These are phyloP conservation scores for Gonioctena quinquepunctata DNA, from an alignment of 1,140 invertebrate species.

Conservation along the genomic window DNA sequence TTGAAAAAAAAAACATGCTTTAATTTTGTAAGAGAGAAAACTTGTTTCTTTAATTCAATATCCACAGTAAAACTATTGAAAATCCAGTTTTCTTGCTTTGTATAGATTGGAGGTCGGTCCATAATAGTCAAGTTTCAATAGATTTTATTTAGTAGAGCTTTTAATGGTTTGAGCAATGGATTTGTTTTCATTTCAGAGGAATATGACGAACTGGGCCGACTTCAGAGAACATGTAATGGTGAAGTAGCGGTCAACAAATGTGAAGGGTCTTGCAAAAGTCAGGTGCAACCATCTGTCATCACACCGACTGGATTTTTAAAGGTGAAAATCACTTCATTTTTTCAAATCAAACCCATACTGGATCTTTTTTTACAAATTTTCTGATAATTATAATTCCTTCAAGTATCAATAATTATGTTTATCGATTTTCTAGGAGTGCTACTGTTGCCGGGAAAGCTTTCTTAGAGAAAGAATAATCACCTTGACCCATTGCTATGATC, in stretches of 20 bases:
- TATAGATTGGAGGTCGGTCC: neutral
- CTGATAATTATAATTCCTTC: too few relatives aligned
- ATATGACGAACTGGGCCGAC: conserved; percentile 77
- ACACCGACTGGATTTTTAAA: conserved; percentile 87
- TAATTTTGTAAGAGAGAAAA: too few relatives aligned
- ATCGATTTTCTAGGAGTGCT: conserved; percentile 74
- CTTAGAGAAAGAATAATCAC: conserved; percentile 79
- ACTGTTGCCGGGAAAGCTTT: conserved; percentile 86
- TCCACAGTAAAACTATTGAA: too few relatives aligned
- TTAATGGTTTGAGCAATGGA: neutral
- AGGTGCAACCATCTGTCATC: conserved; percentile 86
- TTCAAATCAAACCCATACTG: too few relatives aligned
- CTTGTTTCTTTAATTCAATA: too few relatives aligned
- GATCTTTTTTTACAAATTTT: too few relatives aligned
- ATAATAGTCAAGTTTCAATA: too few relatives aligned
- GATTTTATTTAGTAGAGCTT: too few relatives aligned
- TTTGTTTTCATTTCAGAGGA: conserved; percentile 69
- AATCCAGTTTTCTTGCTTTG: neutral
- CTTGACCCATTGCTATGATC: conserved; percentile 83
- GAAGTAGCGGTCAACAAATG: conserved; percentile 87
- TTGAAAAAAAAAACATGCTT: too few relatives aligned
- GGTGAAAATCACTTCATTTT: conserved; percentile 60
- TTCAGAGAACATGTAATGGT: conserved; percentile 83
- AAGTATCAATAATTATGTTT: neutral
- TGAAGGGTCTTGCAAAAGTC: conserved; percentile 86